Base-by-base conservation (phyloP, 2,797 vertebrate genomes). In the Rhinophrynus dorsalis region DNA sequence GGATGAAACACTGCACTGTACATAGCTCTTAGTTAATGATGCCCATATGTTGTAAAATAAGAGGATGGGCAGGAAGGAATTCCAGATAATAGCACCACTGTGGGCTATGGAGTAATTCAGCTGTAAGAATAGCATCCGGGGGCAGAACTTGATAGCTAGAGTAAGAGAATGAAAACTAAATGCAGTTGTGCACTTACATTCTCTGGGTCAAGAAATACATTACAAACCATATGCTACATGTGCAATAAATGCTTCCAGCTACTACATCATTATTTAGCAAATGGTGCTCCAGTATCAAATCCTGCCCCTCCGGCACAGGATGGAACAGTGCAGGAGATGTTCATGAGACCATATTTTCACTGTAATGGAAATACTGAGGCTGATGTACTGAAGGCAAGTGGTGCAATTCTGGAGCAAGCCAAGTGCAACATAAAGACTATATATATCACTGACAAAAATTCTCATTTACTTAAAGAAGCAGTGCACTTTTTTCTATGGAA, bases 281-380 rank as follows among this genome's bases (percentile, higher is more conserved):
- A 68, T 51, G 17, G 20, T 37, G 40, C 23, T 47, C 26, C 11
- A 57, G 38, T 18, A 37, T 24, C 13, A 5, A 23, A 6, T 50
- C 32, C 24, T 51, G 3, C 23, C 33, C 57, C 37, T 45, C 35
- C 26, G 38, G 50, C 32, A 63, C 47, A 45, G 32, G 18, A 45
- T 35, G 33, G 38, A 61, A 68, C 20, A 8, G 40, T 61, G 26
- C 26, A 32, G 33, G 42, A 21, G 33, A 50, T 35, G 20, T 21
- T 44, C 42, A 17, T 33, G 18, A 51, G 47, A 30, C 24, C n/a
- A 38, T 68, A 24, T 51, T 52, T 26, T 52, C 48, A 68, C 38
- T 52, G 57, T 37, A 40, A 60, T 60, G 26, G 60, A 51, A 60
- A 68, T 51, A n/a, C n/a, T n/a, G n/a, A n/a, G n/a, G n/a, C n/a